Evolutionary conservation across 1,140 invertebrate genomes (phyloP).

Genomic region (Micrasema longulum): DNA sequence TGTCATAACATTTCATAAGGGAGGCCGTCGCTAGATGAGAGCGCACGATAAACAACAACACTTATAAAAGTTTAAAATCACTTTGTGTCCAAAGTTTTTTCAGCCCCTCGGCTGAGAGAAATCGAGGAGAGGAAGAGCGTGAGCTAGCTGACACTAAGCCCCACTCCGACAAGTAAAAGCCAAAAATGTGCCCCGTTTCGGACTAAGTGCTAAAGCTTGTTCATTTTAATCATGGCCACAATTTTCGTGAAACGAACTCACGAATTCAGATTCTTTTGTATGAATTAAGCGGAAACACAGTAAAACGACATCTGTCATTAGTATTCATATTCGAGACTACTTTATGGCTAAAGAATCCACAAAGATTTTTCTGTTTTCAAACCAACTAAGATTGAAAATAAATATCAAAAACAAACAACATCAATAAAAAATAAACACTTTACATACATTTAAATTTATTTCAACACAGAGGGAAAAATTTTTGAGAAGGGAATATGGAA

Average conservation of each 20-base stretch:
- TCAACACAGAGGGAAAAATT: too few species aligned
- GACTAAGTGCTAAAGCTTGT: conserved; percentile 54
- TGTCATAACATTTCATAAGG: conserved; percentile 40
- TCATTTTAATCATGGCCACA: conserved; percentile 51
- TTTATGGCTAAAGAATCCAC: too few species aligned
- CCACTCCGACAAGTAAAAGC: conserved; percentile 27
- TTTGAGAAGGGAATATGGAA: too few species aligned
- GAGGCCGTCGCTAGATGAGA: conserved; percentile 29
- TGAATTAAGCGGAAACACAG: conserved; percentile 24
- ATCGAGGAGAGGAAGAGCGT: background rate
- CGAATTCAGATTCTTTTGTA: conserved; percentile 20
- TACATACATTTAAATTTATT: too few species aligned
- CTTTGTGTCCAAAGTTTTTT: conserved; percentile 53
- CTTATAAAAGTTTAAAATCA: conserved; percentile 51
- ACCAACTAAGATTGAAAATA: too few species aligned
- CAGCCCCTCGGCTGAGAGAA: conserved; percentile 4
- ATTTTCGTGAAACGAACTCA: conserved; percentile 14
- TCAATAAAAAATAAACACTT: too few species aligned
- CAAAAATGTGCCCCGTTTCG: conserved; percentile 44
- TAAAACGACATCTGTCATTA: background rate
- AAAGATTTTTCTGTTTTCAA: too few species aligned
- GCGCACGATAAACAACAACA: conserved; percentile 44
- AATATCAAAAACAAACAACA: too few species aligned
- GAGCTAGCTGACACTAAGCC: background rate
- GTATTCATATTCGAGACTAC: conserved; percentile 4